Percentiles rank a stretch among this genome's conserved stretches.
Conservation (phyloP, 2,888 invertebrate species). For the Nasonovia ribisnigri region DNA sequence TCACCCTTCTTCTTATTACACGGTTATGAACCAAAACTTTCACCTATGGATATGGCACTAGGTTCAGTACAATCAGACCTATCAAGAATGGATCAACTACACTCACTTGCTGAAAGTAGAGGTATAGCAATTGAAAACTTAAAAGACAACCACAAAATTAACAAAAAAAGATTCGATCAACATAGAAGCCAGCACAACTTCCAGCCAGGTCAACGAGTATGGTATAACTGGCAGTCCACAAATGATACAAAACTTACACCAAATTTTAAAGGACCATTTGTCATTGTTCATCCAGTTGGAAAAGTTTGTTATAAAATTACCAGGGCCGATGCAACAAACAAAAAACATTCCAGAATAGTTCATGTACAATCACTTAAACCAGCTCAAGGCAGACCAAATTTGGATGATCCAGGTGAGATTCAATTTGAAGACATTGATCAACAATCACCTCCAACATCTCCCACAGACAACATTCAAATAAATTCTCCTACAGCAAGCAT, state of each 20-base stretch:
- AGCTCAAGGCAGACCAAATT: not conserved
- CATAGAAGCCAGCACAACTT: not conserved
- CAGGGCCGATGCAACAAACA: not conserved
- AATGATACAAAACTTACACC: conserved; percentile 28
- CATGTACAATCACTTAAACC: conserved; percentile 36
- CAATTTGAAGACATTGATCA: not conserved
- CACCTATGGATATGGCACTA: no score
- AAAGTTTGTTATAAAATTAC: conserved; percentile 34
- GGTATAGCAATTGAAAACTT: not conserved
- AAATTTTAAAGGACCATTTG: not conserved
- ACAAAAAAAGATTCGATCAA: conserved; percentile 18
- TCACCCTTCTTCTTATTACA: no score
- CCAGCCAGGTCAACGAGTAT: conserved; percentile 7
- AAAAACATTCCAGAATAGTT: no score
- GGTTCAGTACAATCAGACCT: no score
- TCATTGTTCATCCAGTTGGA: conserved; percentile 21
- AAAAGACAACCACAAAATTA: not conserved
- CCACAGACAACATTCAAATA: not conserved
- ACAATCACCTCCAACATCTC: not conserved
- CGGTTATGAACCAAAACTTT: no score
- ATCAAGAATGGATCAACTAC: not conserved
- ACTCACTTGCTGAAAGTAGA: not conserved
- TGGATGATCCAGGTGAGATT: not conserved
- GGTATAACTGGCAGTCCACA: not conserved
- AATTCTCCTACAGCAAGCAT: not conserved